Evolutionary conservation across 2,797 vertebrate genomes (phyloP).

Genomic region (Rhyacichthys aspro): DNA sequence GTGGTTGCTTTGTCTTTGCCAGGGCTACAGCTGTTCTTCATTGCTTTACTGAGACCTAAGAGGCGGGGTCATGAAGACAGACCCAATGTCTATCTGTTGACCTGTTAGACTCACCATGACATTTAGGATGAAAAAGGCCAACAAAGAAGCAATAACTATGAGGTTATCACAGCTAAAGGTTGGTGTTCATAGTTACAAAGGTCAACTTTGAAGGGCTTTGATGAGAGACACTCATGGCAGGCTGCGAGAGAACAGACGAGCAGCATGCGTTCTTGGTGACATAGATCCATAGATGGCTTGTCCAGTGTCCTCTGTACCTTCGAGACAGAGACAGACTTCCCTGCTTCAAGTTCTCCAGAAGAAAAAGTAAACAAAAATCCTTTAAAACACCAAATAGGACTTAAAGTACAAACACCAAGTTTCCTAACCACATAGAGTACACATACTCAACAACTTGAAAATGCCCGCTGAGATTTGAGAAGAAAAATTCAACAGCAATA

Average conservation of each 20-base stretch:
- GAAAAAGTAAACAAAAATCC: constrained; percentile 50
- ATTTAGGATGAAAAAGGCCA: constrained; percentile 47
- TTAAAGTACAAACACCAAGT: constrained; percentile 81
- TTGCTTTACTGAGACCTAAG: constrained; percentile 17
- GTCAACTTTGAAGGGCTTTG: constrained; percentile 47
- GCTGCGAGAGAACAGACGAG: constrained; percentile 35
- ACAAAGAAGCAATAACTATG: constrained; percentile 21
- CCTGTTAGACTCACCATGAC: constrained; percentile 33
- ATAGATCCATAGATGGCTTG: constrained; percentile 47
- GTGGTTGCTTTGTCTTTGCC: constrained; percentile 17
- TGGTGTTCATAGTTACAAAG: constrained; percentile 43
- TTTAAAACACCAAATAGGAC: constrained; percentile 72
- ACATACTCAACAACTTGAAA: constrained; percentile 77
- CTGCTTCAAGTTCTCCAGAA: constrained; percentile 66
- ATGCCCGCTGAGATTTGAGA: constrained; percentile 73
- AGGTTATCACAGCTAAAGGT: constrained; percentile 41
- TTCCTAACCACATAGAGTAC: constrained; percentile 78
- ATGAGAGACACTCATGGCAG: constrained; percentile 27
- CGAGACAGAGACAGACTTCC: constrained; percentile 56
- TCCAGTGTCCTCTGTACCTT: constrained; percentile 44
- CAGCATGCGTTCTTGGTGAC: constrained; percentile 30
- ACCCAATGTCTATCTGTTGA: constrained; percentile 14
- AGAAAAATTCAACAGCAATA: constrained; percentile 75
- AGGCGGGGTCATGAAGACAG: constrained; percentile 21
- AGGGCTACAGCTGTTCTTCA: constrained; percentile 24